Evolutionary conservation across 2,888 invertebrate species (phyloP).

Genomic region (Mythimna impura): DNA sequence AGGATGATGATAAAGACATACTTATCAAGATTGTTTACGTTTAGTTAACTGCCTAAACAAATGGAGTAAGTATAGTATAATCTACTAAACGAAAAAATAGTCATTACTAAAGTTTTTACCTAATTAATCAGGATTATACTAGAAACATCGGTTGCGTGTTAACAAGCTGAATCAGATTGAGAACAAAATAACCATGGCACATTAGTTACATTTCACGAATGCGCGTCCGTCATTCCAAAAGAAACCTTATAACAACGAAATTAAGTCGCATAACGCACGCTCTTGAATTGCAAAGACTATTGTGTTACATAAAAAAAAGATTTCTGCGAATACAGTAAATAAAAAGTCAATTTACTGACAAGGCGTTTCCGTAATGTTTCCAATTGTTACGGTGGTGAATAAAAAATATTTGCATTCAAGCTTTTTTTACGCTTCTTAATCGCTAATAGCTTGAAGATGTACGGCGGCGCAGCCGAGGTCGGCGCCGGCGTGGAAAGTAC

Average conservation of each 20-base stretch:
- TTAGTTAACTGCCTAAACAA: no score
- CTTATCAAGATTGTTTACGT: no score
- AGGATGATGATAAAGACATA: no score
- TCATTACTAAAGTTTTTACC: slow-evolving; percentile 3
- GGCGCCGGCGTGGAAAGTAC: background rate
- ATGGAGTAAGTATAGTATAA: background rate
- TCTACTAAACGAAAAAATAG: slow-evolving; percentile 2
- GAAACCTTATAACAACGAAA: slow-evolving; percentile 4
- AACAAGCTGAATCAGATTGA: background rate
- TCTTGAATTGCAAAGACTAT: background rate
- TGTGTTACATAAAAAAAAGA: background rate
- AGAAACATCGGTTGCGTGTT: background rate
- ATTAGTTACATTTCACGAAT: slow-evolving; percentile 1
- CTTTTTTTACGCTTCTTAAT: slow-evolving; percentile 35
- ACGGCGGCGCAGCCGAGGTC: background rate
- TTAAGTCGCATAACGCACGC: background rate
- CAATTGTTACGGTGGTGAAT: slow-evolving; percentile 35
- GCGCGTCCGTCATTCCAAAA: background rate
- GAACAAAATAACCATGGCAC: slow-evolving; percentile 11
- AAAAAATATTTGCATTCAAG: slow-evolving; percentile 45
- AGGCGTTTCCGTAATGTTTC: slow-evolving; percentile 42
- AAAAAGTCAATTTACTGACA: slow-evolving; percentile 49
- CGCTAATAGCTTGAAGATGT: slow-evolving; percentile 4
- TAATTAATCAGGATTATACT: slow-evolving; percentile 3
- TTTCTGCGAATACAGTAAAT: slow-evolving; percentile 23